A percentile compares a stretch with the other conserved stretches of the same genome.
These are phyloP conservation scores for Xanthostigma xanthostigma DNA, from an alignment of 2,888 invertebrate species.

Conservation along the genomic window DNA sequence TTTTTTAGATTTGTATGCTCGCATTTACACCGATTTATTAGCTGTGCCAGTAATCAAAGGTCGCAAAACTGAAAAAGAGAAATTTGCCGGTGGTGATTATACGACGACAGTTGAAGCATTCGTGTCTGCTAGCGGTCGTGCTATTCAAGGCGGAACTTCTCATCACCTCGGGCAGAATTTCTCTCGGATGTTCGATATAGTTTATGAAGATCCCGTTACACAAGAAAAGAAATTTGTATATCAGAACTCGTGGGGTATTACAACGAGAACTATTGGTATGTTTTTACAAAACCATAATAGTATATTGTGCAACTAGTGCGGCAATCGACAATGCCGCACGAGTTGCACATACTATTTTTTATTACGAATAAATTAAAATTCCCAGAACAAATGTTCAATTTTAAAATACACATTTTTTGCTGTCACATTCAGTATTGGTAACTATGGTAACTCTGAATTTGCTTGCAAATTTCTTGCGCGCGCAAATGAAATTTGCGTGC, in stretches of 20 bases:
- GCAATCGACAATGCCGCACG: no score
- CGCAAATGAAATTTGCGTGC: no score
- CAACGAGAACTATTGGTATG: constrained; percentile 85
- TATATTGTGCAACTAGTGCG: no score
- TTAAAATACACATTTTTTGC: no score
- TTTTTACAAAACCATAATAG: not conserved
- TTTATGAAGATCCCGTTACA: constrained; percentile 84
- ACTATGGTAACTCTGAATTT: no score
- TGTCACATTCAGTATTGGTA: no score
- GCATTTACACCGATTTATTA: constrained; percentile 76
- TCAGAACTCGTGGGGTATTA: constrained; percentile 98
- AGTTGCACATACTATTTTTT: no score
- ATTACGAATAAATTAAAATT: no score
- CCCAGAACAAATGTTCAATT: no score
- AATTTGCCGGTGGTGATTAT: constrained; percentile 96
- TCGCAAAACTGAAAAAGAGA: constrained; percentile 95
- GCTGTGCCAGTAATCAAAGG: constrained; percentile 95
- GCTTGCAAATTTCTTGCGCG: no score
- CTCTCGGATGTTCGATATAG: constrained; percentile 97
- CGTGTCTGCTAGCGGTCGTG: constrained; percentile 84
- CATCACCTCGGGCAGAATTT: constrained; percentile 99
- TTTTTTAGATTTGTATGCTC: constrained; percentile 64
- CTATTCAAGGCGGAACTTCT: constrained; percentile 92
- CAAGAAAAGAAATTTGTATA: constrained; percentile 77
- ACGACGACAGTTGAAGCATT: constrained; percentile 96